Conservation (phyloP, 2,797 vertebrate species). For the Ibycter americanus region DNA sequence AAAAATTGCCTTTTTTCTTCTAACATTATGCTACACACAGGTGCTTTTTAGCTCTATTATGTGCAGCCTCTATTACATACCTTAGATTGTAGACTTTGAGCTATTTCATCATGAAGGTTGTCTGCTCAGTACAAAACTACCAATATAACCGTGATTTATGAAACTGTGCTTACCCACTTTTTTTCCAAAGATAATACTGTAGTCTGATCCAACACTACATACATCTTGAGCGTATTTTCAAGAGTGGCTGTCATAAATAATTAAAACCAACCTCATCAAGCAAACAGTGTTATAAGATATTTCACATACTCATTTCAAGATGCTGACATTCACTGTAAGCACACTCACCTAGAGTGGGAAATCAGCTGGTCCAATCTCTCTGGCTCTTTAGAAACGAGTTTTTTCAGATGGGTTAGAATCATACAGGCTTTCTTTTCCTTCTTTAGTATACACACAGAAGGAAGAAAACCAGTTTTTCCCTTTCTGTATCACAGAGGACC, state of each 20-base stretch:
- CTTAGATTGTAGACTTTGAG: neutral
- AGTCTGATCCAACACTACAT: neutral
- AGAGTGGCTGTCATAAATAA: slow-evolving; percentile 37
- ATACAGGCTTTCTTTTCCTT: neutral
- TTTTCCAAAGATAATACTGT: neutral
- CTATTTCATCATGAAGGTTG: neutral
- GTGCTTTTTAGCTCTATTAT: neutral
- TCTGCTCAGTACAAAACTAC: neutral
- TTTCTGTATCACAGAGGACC: neutral
- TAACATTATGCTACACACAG: neutral
- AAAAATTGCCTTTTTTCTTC: neutral
- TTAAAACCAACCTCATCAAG: slow-evolving; percentile 33
- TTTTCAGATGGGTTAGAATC: slow-evolving; percentile 13
- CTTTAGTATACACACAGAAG: neutral
- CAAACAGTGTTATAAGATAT: neutral
- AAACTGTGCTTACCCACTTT: neutral
- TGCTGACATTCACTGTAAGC: neutral
- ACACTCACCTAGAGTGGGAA: slow-evolving; percentile 11
- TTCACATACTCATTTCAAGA: neutral
- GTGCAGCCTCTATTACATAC: neutral
- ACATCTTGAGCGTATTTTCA: slow-evolving; percentile 1
- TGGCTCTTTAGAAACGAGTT: slow-evolving; percentile 7
- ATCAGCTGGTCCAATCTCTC: neutral
- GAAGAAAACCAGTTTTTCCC: slow-evolving; percentile 26
- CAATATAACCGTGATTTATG: neutral